A percentile compares a stretch with the other conserved stretches of the same genome.
Conservation (phyloP, 2,888 invertebrate species). For the Cryptocephalus moraei region DNA sequence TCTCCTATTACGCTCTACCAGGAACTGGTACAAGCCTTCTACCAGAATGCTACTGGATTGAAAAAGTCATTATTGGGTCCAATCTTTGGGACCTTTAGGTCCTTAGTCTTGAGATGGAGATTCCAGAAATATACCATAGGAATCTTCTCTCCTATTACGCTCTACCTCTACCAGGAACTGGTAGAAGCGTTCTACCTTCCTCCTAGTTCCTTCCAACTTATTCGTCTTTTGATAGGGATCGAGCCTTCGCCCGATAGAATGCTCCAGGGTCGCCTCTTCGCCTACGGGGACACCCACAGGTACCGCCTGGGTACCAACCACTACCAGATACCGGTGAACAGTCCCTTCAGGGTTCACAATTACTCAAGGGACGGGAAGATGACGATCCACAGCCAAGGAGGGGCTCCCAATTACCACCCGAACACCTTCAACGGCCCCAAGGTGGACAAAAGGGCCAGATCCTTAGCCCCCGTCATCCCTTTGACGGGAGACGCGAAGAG, state of each 20-base stretch:
- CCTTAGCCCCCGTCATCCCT: slow-evolving; percentile 47
- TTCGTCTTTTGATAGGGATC: slow-evolving; percentile 48
- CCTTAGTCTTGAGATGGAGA: no score
- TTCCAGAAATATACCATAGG: no score
- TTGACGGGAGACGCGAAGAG: slow-evolving; percentile 67
- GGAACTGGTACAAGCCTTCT: no score
- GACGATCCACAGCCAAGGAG: slow-evolving; percentile 61
- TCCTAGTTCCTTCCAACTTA: neutral
- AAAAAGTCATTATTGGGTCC: no score
- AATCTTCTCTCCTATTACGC: no score
- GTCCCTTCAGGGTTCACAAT: slow-evolving; percentile 69
- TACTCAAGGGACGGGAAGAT: slow-evolving; percentile 79
- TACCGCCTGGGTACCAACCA: slow-evolving; percentile 86
- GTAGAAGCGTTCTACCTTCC: no score
- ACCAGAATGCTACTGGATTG: no score
- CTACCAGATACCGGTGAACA: slow-evolving; percentile 88
- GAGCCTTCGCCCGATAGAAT: slow-evolving; percentile 90
- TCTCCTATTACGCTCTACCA: no score
- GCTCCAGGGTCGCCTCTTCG: slow-evolving; percentile 79
- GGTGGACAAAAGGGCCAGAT: slow-evolving; percentile 53
- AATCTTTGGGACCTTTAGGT: no score
- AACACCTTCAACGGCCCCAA: slow-evolving; percentile 90
- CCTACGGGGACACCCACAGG: slow-evolving; percentile 86
- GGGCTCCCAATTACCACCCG: slow-evolving; percentile 94
- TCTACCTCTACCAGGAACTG: no score